A percentile compares a stretch with the other conserved stretches of the same genome.
Conservation (phyloP, 2,113 vertebrate species). For the Taurulus bubalis region DNA sequence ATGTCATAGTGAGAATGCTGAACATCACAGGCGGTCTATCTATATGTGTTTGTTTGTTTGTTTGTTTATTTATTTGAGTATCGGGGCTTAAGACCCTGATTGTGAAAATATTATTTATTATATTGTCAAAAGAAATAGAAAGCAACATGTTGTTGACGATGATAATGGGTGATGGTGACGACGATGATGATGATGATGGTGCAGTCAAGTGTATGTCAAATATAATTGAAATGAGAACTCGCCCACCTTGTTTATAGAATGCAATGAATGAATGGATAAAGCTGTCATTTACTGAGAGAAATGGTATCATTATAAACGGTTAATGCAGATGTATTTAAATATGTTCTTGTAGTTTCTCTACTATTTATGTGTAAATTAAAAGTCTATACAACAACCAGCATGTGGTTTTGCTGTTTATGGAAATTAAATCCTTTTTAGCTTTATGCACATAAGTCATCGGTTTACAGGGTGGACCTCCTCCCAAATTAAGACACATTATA, state of each 20-base stretch:
- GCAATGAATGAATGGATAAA: conserved; percentile 86
- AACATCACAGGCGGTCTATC: conserved; percentile 52
- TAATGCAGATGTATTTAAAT: conserved; percentile 97
- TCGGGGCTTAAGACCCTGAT: conserved; percentile 68
- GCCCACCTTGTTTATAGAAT: conserved; percentile 90
- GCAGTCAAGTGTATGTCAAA: conserved; percentile 54
- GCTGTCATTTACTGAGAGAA: conserved; percentile 71
- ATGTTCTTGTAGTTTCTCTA: conserved; percentile 98
- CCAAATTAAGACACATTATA: not conserved
- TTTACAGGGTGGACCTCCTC: not conserved
- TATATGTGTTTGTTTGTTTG: conserved; percentile 67
- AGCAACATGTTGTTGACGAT: conserved; percentile 24
- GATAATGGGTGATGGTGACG: conserved; percentile 26
- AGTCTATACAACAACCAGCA: conserved; percentile 86
- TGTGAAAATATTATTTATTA: conserved; percentile 76
- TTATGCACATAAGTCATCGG: not conserved
- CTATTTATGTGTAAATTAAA: conserved; percentile 97
- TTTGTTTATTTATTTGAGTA: conserved; percentile 76
- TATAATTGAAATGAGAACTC: conserved; percentile 87
- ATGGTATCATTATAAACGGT: conserved; percentile 88
- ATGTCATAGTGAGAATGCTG: conserved; percentile 53
- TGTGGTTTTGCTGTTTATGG: conserved; percentile 14
- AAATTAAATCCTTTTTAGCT: not conserved
- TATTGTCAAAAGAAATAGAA: conserved; percentile 62
- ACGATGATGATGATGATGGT: conserved; percentile 30